A percentile compares a stretch with the other conserved stretches of the same genome.
These are phyloP conservation scores for Ammodramus savannarum DNA, from an alignment of 2,113 vertebrate species.

Conservation along the genomic window DNA sequence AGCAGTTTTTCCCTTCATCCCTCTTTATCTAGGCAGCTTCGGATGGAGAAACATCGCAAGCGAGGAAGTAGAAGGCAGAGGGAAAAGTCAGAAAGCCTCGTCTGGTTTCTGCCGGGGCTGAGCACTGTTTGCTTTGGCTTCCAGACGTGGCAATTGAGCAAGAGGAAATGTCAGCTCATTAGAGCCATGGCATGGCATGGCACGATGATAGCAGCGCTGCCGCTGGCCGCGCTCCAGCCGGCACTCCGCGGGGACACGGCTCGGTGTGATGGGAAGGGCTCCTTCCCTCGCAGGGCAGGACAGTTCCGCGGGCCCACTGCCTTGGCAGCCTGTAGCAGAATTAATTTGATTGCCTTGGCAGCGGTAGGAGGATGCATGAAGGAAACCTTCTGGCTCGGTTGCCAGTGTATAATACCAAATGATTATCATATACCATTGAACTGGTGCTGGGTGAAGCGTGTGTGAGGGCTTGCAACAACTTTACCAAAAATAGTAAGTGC, in stretches of 20 bases:
- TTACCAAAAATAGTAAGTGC: slow-evolving; percentile 47
- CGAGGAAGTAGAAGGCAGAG: slow-evolving; percentile 15
- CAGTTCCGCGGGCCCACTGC: slow-evolving; percentile 50
- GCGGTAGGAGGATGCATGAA: slow-evolving; percentile 37
- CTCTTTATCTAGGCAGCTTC: neutral
- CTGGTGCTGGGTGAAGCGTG: neutral
- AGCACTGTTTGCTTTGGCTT: slow-evolving; percentile 72
- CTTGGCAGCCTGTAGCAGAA: slow-evolving; percentile 69
- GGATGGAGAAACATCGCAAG: neutral
- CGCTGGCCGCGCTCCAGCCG: slow-evolving; percentile 45
- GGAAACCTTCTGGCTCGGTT: slow-evolving; percentile 12
- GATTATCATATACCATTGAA: slow-evolving; percentile 35
- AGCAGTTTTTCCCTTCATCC: neutral
- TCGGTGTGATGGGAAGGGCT: slow-evolving; percentile 42
- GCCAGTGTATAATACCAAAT: slow-evolving; percentile 54
- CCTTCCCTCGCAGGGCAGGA: slow-evolving; percentile 40
- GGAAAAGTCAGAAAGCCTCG: slow-evolving; percentile 56
- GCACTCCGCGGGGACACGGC: slow-evolving; percentile 11
- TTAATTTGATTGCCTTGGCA: slow-evolving; percentile 74
- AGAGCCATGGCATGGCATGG: slow-evolving; percentile 57
- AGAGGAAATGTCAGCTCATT: slow-evolving; percentile 77
- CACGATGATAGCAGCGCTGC: slow-evolving; percentile 42
- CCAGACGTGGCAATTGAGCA: slow-evolving; percentile 57
- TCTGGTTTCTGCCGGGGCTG: slow-evolving; percentile 49
- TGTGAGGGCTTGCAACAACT: slow-evolving; percentile 39